These are phyloP conservation scores for Lagodon rhomboides DNA, from an alignment of 2,797 vertebrate species.

Conservation along the genomic window DNA sequence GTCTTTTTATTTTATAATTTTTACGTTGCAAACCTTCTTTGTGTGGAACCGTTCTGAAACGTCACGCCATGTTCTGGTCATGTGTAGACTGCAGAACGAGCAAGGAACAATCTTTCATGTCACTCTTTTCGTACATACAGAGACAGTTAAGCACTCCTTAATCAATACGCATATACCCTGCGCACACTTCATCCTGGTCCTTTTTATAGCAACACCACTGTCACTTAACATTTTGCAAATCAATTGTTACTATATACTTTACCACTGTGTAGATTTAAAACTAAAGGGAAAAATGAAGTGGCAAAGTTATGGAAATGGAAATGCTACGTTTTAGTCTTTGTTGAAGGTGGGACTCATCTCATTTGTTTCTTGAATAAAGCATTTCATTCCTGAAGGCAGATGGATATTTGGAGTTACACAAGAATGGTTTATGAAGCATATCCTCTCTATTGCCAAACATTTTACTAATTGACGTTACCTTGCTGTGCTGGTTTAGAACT, in stretches of 20 bases:
- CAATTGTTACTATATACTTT: constrained; percentile 85
- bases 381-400: constrained; percentile 51
- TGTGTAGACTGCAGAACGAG: constrained; percentile 62
- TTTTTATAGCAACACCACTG: constrained; percentile 84
- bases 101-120: constrained; percentile 73
- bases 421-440: constrained; percentile 53
- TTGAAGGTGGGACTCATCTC: constrained; percentile 51
- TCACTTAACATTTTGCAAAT: constrained; percentile 87
- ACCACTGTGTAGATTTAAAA: constrained; percentile 82
- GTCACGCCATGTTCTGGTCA: constrained; percentile 85
- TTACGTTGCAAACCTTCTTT: constrained; percentile 87
- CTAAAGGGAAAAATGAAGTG: constrained; percentile 47
- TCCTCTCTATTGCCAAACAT: constrained; percentile 71
- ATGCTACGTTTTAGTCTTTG: constrained; percentile 48
- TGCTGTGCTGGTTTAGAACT: constrained; percentile 43
- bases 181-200: constrained; percentile 73
- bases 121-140: constrained; percentile 69
- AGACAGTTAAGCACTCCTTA: constrained; percentile 73
- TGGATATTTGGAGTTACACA: constrained; percentile 36
- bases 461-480: constrained; percentile 50
- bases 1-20: constrained; percentile 82
- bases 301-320: constrained; percentile 37
- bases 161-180: constrained; percentile 76
- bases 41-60: constrained; percentile 93
- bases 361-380: constrained; percentile 53